Conservation (phyloP, 2,888 invertebrate genomes). For the Chymomyza amoena region DNA sequence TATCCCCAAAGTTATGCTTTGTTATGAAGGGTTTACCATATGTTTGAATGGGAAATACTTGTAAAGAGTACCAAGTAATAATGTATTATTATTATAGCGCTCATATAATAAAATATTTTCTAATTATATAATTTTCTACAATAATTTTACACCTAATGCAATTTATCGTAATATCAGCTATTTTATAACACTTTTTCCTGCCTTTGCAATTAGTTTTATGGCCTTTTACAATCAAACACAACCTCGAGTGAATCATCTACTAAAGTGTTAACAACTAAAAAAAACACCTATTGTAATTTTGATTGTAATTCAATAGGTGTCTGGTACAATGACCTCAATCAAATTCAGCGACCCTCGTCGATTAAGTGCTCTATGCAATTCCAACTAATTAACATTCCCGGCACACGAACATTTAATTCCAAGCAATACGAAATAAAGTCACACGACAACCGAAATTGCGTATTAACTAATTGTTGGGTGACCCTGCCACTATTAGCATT, state of each 20-base stretch:
- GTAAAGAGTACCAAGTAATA: no score
- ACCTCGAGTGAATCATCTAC: conserved; percentile 4
- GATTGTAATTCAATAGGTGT: conserved; percentile 37
- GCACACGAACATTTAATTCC: conserved; percentile 22
- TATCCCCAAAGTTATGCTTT: no score
- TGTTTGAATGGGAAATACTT: no score
- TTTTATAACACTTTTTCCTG: neutral
- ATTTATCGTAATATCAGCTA: neutral
- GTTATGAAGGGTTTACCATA: no score
- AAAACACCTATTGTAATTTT: neutral
- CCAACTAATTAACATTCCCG: conserved; percentile 51
- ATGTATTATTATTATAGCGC: no score
- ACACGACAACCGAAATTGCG: neutral
- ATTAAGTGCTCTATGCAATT: conserved; percentile 19
- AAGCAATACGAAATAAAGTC: conserved; percentile 11
- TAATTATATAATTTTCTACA: neutral
- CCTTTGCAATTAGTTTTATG: neutral
- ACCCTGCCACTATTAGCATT: neutral
- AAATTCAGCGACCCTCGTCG: conserved; percentile 29
- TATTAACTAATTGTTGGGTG: neutral
- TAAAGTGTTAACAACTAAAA: conserved; percentile 20
- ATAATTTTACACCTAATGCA: neutral
- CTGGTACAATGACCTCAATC: conserved; percentile 41
- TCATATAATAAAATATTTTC: no score
- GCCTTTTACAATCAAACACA: neutral